Percentiles rank a stretch among this genome's conserved stretches.
These are phyloP conservation scores for Chrysemys picta DNA, from an alignment of 2,113 vertebrate genomes.

Conservation along the genomic window DNA sequence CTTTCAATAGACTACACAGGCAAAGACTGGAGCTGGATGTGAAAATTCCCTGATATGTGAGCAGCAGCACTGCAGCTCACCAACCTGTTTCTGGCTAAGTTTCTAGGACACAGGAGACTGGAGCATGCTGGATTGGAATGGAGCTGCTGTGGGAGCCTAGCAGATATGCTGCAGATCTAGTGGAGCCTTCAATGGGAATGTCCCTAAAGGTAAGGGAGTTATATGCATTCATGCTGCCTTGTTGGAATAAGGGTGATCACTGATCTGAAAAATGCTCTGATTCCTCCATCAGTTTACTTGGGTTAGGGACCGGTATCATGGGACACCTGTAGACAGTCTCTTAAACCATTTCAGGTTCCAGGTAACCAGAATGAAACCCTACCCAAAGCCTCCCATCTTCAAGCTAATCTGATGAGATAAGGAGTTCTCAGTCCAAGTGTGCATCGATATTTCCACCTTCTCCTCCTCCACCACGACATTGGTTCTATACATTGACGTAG, in stretches of 20 bases:
- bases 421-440: not conserved
- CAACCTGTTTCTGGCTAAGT: not conserved
- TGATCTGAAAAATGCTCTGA: not conserved
- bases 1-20: not conserved
- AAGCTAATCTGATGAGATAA: constrained; percentile 49
- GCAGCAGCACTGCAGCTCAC: not conserved
- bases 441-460: constrained; percentile 31
- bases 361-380: not conserved
- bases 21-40: not conserved
- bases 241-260: rapidly evolving
- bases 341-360: not conserved
- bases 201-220: not conserved
- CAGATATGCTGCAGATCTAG: not conserved
- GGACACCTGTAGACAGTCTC: rapidly evolving
- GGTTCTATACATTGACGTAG: rapidly evolving
- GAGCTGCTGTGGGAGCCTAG: not conserved
- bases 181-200: not conserved
- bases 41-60: not conserved
- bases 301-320: not conserved
- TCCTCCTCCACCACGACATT: not conserved
- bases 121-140: rapidly evolving
- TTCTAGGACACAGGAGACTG: not conserved
- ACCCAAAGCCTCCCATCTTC: not conserved
- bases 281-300: not conserved
- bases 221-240: too few species aligned